These are phyloP conservation scores for Odontamblyopus lacepedii DNA, from an alignment of 2,797 vertebrate species.

Conservation along the genomic window DNA sequence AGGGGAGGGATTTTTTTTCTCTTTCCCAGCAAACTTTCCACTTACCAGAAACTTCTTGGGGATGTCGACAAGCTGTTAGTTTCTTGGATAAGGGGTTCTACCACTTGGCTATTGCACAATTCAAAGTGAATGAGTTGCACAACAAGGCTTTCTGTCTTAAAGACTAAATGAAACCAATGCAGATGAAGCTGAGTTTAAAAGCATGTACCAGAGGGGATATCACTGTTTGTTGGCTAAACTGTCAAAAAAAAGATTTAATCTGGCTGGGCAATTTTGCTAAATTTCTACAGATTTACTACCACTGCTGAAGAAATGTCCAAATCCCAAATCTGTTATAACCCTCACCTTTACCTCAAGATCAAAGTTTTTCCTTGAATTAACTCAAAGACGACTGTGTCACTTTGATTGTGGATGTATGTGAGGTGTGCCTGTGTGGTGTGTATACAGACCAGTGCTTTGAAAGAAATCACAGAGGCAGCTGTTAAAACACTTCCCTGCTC, in stretches of 20 bases:
- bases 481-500: constrained; percentile 66
- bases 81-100: constrained; percentile 37
- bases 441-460: constrained; percentile 39
- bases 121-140: constrained; percentile 48
- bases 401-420: constrained; percentile 39
- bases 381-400: constrained; percentile 25
- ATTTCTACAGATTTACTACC: too few relatives aligned
- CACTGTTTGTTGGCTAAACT: constrained; percentile 31
- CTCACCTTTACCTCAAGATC: constrained; percentile 27
- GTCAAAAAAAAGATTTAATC: constrained; percentile 8
- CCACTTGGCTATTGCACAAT: constrained; percentile 51
- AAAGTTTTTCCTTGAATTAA: constrained; percentile 38
- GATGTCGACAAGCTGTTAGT: constrained; percentile 45
- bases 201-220: constrained; percentile 55
- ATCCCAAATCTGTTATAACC: constrained; percentile 16
- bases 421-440: constrained; percentile 35
- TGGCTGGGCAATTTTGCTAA: too few relatives aligned
- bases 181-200: constrained; percentile 38
- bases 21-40: constrained; percentile 62
- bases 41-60: constrained; percentile 55
- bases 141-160: constrained; percentile 43
- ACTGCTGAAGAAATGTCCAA: constrained; percentile 17
- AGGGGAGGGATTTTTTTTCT: constrained; percentile 57
- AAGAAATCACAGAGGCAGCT: constrained; percentile 62
- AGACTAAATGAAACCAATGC: constrained; percentile 47